Conservation (phyloP, 2,888 invertebrate genomes). For the Caenorhabditis zanzibari region DNA sequence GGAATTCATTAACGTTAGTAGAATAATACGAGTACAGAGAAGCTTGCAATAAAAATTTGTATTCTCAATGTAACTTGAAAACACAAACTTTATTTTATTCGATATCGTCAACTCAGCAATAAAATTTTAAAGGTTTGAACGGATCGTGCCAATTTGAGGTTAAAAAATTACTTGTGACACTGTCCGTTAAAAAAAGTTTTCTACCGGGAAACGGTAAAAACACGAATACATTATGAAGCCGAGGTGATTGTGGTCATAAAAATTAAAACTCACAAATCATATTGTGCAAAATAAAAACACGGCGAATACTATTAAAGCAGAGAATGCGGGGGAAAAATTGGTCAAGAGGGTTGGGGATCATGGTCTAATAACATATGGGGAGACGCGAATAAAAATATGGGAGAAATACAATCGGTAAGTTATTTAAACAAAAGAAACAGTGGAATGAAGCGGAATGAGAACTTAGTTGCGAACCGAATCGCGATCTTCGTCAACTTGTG, state of each 20-base stretch:
- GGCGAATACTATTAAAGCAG: constrained; percentile 53
- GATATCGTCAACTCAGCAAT: constrained; percentile 23
- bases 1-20: constrained; percentile 54
- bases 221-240: constrained; percentile 34
- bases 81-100: constrained; percentile 40
- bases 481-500: constrained; percentile 63
- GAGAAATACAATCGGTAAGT: constrained; percentile 31
- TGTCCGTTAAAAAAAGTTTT: constrained; percentile 15
- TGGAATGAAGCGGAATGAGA: constrained; percentile 11
- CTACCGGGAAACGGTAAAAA: constrained; percentile 59
- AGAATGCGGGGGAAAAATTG: constrained; percentile 4
- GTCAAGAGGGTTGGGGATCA: neutral
- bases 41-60: constrained; percentile 35
- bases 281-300: constrained; percentile 32
- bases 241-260: neutral
- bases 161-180: constrained; percentile 25
- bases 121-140: constrained; percentile 7
- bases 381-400: neutral
- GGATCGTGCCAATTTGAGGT: constrained; percentile 21
- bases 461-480: constrained; percentile 57
- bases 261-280: constrained; percentile 1
- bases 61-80: constrained; percentile 29
- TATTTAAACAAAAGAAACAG: constrained; percentile 25
- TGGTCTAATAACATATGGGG: constrained; percentile 14
- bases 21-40: constrained; percentile 36